Base-by-base conservation (phyloP, 2,888 invertebrate species). In the Agriopis leucophaearia region DNA sequence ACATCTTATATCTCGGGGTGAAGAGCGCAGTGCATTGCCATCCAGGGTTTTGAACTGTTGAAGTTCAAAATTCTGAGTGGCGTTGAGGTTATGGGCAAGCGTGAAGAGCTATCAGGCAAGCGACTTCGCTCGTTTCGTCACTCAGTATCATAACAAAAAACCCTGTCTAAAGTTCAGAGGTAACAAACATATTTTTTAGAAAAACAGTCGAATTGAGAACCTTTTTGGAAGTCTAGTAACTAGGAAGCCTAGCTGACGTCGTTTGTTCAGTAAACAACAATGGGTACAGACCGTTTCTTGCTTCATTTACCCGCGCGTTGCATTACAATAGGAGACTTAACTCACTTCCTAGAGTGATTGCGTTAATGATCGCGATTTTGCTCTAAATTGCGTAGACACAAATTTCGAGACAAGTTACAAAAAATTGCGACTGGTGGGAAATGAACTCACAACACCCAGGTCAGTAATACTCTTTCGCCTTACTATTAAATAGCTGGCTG, bases 291-390 rank as follows among this genome's bases (percentile, higher is more conserved):
- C 35, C 40, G 64, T 13, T 65, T 65, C 48, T 65, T 66, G 50
- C 66, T 66, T 44, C 55, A 60, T 55, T 60, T 54, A n/a, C 8
- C 54, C 50, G 63, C 42, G 51, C 27, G 54, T 66, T 59, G 48
- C 54, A 59, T 59, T 65, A 66, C 66, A 66, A 66, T 59, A 48
- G 65, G n/a, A 60, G 38, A 40, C n/a, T 35, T 18, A 40, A 45
- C 18, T 36, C n/a, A 50, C 38, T 66, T 61, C 61, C 56, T 56
- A 38, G 27, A 18, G 27, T 50, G 44, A 61, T 61, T 61, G 55
- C 56, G 55, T 56, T 60, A 55, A 59, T 65, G 35, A 65, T 59
- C 40, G 12, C 42, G 44, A 13, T 55, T 27, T 59, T 60, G 44
- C 36, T 65, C 48, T 35, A 48, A 60, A 50, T 36, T 65, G 6